Evolutionary conservation across 2,797 vertebrate species (phyloP).

Genomic region (Characodon lateralis): DNA sequence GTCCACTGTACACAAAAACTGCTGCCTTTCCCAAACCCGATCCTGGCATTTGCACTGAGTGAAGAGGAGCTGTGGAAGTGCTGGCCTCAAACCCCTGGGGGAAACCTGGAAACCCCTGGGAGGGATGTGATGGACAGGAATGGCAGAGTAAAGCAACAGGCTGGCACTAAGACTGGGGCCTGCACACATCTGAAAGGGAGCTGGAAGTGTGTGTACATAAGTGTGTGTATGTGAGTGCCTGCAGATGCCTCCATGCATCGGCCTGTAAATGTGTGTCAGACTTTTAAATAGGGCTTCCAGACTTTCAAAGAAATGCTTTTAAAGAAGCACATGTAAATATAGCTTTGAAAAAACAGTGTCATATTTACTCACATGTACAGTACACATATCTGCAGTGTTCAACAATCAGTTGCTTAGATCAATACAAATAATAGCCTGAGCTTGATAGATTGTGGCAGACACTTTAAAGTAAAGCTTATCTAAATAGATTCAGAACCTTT

Average conservation of each 20-base stretch:
- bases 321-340: constrained; percentile 70
- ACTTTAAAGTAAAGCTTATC: constrained; percentile 74
- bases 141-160: constrained; percentile 74
- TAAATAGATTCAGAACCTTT: constrained; percentile 64
- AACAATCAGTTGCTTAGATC: constrained; percentile 53
- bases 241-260: constrained; percentile 13
- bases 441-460: constrained; percentile 67
- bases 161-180: constrained; percentile 72
- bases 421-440: constrained; percentile 50
- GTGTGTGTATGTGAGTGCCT: constrained; percentile 13
- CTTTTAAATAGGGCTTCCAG: constrained; percentile 51
- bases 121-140: constrained; percentile 75
- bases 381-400: constrained; percentile 47
- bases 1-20: constrained; percentile 80
- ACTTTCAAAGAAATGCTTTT: constrained; percentile 60
- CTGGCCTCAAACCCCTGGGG: constrained; percentile 65
- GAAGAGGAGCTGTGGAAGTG: constrained; percentile 58
- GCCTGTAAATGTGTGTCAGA: constrained; percentile 50
- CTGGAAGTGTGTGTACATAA: constrained; percentile 31
- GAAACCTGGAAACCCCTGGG: constrained; percentile 64
- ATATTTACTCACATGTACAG: constrained; percentile 64
- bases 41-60: constrained; percentile 74
- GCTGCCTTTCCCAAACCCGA: constrained; percentile 80
- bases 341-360: constrained; percentile 61
- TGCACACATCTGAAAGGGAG: constrained; percentile 58